These are phyloP conservation scores for Cataglyphis cursor DNA, from an alignment of 2,888 invertebrate species.

Conservation along the genomic window DNA sequence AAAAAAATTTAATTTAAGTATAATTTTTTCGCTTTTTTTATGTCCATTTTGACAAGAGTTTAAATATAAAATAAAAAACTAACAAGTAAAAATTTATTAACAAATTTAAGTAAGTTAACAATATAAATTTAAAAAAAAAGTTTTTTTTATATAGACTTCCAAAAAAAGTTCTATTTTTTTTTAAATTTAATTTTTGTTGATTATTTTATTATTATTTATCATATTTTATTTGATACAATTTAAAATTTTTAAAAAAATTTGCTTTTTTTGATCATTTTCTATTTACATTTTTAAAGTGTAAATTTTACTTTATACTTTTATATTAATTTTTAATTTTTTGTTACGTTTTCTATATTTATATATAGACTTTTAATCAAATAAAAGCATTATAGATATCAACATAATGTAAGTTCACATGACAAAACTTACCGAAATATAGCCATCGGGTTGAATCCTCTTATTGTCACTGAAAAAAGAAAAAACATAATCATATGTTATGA, in stretches of 20 bases:
- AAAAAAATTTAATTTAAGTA: not conserved
- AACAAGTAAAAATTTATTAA: not conserved
- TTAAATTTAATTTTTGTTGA: not conserved
- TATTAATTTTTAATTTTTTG: not conserved
- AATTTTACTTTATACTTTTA: not conserved
- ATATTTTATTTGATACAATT: not conserved
- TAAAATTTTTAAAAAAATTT: not conserved
- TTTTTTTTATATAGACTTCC: not conserved
- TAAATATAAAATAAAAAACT: not conserved
- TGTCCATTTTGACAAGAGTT: not conserved
- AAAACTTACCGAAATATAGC: slow-evolving; percentile 86
- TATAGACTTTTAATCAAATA: not conserved
- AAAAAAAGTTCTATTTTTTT: not conserved
- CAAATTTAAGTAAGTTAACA: not conserved
- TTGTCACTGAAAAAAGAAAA: slow-evolving; percentile 80
- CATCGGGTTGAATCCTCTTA: slow-evolving; percentile 84
- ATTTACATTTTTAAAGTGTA: not conserved
- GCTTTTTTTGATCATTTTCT: not conserved
- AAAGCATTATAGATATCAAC: slow-evolving; percentile 1
- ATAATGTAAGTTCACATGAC: not conserved
- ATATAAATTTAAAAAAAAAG: not conserved
- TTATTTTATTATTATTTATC: not conserved
- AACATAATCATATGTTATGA: not conserved
- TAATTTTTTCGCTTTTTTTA: not conserved
- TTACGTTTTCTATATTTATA: not conserved